Conservation (phyloP, 2,797 vertebrate genomes). For the Chaetophractus vellerosus region DNA sequence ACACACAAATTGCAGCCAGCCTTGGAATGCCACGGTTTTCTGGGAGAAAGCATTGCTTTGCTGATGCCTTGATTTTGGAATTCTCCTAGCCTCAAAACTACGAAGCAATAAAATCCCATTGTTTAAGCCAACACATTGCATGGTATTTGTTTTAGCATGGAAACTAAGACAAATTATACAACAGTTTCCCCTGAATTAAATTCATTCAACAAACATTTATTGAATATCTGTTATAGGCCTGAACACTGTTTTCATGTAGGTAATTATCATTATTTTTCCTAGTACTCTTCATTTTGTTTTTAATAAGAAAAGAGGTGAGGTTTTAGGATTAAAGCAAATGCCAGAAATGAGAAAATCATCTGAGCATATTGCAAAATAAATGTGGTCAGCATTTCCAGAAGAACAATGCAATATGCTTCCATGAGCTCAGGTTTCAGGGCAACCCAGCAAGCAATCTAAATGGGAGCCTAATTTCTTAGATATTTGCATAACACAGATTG, state of each 20-base stretch:
- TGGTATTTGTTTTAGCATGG: too few relatives aligned
- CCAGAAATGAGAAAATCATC: conserved; percentile 55
- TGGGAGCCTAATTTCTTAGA: conserved; percentile 68
- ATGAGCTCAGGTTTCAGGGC: conserved; percentile 70
- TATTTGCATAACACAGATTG: conserved; percentile 4
- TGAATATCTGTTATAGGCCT: background rate
- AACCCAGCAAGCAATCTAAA: conserved; percentile 53
- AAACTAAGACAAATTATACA: background rate
- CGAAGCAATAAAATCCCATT: too few relatives aligned
- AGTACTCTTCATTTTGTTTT: conserved; percentile 50
- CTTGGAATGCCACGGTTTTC: too few relatives aligned
- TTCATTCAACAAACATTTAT: conserved; percentile 15
- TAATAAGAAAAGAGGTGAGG: conserved; percentile 74
- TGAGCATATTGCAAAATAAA: conserved; percentile 42
- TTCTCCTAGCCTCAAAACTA: too few relatives aligned
- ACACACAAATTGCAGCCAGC: too few relatives aligned
- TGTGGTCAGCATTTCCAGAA: background rate
- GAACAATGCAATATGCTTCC: conserved; percentile 47
- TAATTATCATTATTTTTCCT: background rate
- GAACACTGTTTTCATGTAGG: background rate
- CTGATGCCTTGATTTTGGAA: too few relatives aligned
- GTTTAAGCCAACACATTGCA: too few relatives aligned
- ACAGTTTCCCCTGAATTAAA: background rate
- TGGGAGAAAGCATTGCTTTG: too few relatives aligned
- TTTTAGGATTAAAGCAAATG: conserved; percentile 75